Conservation (phyloP, 2,888 invertebrate species). For the Nasonia oneida region DNA sequence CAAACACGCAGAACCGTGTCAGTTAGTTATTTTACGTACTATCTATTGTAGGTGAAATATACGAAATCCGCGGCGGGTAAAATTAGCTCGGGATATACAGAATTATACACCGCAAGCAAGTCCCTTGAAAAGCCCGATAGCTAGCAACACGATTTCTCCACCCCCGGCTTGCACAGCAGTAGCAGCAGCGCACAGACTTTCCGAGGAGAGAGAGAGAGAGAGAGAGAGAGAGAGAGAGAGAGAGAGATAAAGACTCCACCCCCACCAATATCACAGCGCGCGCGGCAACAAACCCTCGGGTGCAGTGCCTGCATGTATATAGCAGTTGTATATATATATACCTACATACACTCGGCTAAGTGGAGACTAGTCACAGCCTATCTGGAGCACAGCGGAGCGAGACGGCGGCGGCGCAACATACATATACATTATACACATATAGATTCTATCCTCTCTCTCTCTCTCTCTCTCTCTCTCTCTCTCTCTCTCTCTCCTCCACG, state of each 20-base stretch:
- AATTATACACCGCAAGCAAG: neutral
- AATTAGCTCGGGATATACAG: neutral
- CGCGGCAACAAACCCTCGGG: neutral
- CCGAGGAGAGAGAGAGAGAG: neutral
- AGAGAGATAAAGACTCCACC: neutral
- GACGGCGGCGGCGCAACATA: neutral
- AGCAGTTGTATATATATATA: neutral
- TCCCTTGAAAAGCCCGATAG: neutral
- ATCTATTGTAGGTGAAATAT: no score
- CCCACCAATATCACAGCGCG: neutral
- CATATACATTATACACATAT: neutral
- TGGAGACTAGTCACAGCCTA: neutral
- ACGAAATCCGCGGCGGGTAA: neutral
- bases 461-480: neutral
- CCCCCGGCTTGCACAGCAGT: neutral
- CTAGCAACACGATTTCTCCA: conserved; percentile 8
- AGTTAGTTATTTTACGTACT: no score
- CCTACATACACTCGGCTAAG: neutral
- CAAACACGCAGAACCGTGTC: no score
- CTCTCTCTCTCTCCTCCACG: neutral
- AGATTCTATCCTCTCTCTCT: neutral
- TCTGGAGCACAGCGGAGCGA: conserved; percentile 8
- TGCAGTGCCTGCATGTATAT: neutral
- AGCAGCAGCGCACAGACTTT: neutral
- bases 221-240: neutral